Percentiles rank a stretch among this genome's conserved stretches.
Conservation (phyloP, 2,113 vertebrate genomes). For the Trogon surrucura region DNA sequence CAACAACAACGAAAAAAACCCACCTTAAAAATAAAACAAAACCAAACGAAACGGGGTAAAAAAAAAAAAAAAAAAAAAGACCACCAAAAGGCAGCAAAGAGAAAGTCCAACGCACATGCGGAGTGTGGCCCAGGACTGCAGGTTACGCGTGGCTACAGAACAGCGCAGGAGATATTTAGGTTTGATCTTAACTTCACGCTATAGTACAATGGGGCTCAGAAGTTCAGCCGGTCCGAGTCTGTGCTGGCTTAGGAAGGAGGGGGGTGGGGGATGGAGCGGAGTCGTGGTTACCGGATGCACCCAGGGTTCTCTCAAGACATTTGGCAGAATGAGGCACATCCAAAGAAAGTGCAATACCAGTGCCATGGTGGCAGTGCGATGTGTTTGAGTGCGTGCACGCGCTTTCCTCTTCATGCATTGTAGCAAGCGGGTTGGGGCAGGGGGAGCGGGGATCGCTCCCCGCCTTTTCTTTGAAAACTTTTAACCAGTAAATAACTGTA, state of each 20-base stretch:
- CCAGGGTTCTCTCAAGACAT: slow-evolving; percentile 61
- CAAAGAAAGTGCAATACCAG: slow-evolving; percentile 67
- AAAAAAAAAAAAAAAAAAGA: slow-evolving; percentile 63
- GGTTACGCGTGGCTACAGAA: slow-evolving; percentile 70
- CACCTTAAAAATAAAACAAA: neutral
- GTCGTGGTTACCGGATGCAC: slow-evolving; percentile 59
- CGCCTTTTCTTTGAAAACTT: slow-evolving; percentile 41
- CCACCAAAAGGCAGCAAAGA: slow-evolving; percentile 78
- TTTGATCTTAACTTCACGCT: slow-evolving; percentile 64
- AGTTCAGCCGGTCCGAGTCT: slow-evolving; percentile 69
- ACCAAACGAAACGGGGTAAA: neutral
- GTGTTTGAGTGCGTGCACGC: slow-evolving; percentile 65
- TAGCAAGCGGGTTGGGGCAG: slow-evolving; percentile 50
- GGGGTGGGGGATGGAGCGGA: slow-evolving; percentile 70
- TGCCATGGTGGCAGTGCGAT: slow-evolving; percentile 65
- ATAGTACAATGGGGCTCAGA: slow-evolving; percentile 69
- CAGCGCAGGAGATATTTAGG: slow-evolving; percentile 65
- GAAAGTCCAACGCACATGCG: slow-evolving; percentile 84
- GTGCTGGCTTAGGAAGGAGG: slow-evolving; percentile 83
- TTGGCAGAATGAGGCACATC: slow-evolving; percentile 73
- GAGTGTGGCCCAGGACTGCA: slow-evolving; percentile 83
- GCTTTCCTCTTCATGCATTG: slow-evolving; percentile 73
- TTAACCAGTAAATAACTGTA: slow-evolving; percentile 33
- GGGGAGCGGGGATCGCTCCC: neutral
- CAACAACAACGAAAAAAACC: neutral